phyloP scores from a whole-genome alignment of 2,797 vertebrate genomes.

The Streptopelia turtur region DNA sequence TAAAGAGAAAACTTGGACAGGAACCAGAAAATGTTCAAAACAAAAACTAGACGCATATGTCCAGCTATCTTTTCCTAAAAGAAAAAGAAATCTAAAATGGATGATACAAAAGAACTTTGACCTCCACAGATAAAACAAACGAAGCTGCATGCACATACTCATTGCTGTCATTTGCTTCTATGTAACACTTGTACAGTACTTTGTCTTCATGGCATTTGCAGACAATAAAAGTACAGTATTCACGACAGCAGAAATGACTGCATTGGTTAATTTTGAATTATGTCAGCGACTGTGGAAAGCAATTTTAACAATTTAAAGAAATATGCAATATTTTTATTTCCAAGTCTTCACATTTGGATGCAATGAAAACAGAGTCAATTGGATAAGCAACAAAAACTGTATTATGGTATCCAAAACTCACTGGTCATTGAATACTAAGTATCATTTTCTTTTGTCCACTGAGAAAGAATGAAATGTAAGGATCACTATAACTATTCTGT shows the following conservation, averaged over 20 bases:
- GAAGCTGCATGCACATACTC: not conserved
- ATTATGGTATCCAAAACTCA: not conserved
- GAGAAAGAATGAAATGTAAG: not conserved
- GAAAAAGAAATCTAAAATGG: not conserved
- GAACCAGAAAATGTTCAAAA: constrained; percentile 54
- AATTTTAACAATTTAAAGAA: not conserved
- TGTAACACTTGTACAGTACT: not conserved
- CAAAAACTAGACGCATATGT: constrained; percentile 30
- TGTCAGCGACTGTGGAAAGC: not conserved
- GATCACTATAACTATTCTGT: not conserved
- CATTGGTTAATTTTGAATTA: not conserved
- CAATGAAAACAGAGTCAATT: not conserved
- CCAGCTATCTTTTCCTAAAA: constrained; percentile 24
- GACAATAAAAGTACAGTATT: not conserved
- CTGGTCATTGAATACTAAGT: not conserved
- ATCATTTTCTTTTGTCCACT: not conserved
- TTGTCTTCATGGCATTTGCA: not conserved
- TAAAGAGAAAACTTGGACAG: constrained; percentile 76
- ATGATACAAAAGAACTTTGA: not conserved
- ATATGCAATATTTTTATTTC: not conserved
- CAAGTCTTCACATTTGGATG: not conserved
- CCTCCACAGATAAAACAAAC: not conserved
- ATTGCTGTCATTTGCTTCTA: not conserved
- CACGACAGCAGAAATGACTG: not conserved
- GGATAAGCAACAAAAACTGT: not conserved